Base-by-base conservation (phyloP, 2,113 vertebrate genomes). In the Myotis brandtii region DNA sequence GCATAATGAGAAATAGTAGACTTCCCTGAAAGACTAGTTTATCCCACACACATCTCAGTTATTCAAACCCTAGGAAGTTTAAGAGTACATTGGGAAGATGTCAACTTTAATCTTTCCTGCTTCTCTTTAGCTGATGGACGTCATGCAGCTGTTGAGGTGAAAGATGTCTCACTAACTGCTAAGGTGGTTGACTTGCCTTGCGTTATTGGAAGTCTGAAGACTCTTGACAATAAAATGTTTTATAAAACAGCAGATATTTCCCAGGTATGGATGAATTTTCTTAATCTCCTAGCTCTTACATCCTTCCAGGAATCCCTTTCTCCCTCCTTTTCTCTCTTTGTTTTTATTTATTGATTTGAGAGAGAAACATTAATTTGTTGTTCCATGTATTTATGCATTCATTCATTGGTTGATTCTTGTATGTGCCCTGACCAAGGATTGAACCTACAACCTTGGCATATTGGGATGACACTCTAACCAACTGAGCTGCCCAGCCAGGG, bases 211-310 rank as follows among this genome's bases (percentile, higher is more conserved):
- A 99, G 99, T 81, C 97, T 99, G 76, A 99, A 99, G 98, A 99
- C 99, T 1, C 98, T 99, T 10, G 99, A 99, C 97, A 99, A 99
- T 98, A 99, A 99, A 98, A 99, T 98, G 0, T 99, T 99, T 98
- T 99, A 99, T 96, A 99, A 99, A 97, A 99, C 99, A 16, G 99
- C 99, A 0, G 99, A 99, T 97, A 97, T 99, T 96, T 99, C 99
- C 94, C 99, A 99, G 99, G 99, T 99, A 98, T 96, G 96, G 66
- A 72, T 6, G 83, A 52, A 59, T 67, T 72, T 94, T 81, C 64
- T 64, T 89, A 76, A 86, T 80, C 64, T 72, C 48, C 23, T 77
- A 37, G 17, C 25, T 73, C n/a, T 85, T 20, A 73, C 48, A 91
- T 66, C 64, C 37, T 95, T 94, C 43, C 37, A 91, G 37, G 56